Conservation (phyloP, 37 sponge, comb jelly and placozoan genomes). For the Trichoplax adhaerens region DNA sequence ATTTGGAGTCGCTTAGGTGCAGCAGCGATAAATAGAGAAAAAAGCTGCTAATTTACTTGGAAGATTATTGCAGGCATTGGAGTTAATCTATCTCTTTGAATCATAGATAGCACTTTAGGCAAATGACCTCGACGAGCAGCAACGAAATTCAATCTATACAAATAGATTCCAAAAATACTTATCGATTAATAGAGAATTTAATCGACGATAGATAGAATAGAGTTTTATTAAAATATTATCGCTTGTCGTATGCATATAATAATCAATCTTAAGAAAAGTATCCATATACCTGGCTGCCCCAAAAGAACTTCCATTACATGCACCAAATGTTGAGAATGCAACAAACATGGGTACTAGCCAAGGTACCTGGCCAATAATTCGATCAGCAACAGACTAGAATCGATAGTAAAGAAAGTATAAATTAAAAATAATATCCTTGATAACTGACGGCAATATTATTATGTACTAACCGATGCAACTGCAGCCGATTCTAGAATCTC, state of each 20-base stretch:
- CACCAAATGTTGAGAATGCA: constrained; percentile 42
- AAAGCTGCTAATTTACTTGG: constrained; percentile 10
- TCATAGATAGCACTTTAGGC: constrained; percentile 25
- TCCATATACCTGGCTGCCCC: constrained; percentile 17
- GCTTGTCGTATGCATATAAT: background rate
- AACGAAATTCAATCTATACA: constrained; percentile 19
- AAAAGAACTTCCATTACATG: constrained; percentile 19
- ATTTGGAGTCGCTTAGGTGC: too few species aligned
- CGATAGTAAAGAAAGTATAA: too few species aligned
- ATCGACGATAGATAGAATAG: too few species aligned
- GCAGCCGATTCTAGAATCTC: constrained; percentile 20
- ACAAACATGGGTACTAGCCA: constrained; percentile 52
- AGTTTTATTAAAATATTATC: background rate
- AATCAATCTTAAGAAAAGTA: background rate
- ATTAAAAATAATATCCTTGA: too few species aligned
- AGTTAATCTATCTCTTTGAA: constrained; percentile 32
- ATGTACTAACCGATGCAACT: constrained; percentile 40
- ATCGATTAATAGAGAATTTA: too few species aligned
- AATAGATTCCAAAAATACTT: background rate
- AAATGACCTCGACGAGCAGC: constrained; percentile 32
- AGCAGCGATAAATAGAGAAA: too few species aligned
- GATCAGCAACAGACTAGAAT: constrained; percentile 29
- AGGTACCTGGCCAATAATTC: constrained; percentile 27
- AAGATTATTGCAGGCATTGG: constrained; percentile 40
- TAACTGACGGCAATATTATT: too few species aligned